Conservation (phyloP, 2,113 vertebrate species). For the Dicrurus megarhynchus region DNA sequence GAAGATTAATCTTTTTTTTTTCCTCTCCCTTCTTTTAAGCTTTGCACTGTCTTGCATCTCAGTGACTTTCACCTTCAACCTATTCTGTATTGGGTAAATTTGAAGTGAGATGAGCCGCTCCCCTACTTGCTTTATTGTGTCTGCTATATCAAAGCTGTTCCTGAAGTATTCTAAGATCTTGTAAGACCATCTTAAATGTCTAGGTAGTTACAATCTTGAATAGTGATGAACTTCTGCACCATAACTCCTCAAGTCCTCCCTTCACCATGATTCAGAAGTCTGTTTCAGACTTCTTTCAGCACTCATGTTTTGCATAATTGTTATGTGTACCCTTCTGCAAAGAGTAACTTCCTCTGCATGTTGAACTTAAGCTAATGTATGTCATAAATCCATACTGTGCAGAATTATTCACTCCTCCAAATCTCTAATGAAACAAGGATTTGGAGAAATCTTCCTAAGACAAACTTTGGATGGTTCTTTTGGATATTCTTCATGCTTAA, state of each 20-base stretch:
- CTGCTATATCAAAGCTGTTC: not conserved
- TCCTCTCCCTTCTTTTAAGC: not conserved
- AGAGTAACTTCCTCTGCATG: not conserved
- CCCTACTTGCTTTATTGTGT: not conserved
- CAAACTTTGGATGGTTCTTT: not conserved
- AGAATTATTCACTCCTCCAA: not conserved
- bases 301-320: not conserved
- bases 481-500: not conserved
- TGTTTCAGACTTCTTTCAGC: not conserved
- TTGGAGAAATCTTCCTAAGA: not conserved
- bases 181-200: not conserved
- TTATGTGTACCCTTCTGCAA: not conserved
- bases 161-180: not conserved
- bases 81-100: not conserved
- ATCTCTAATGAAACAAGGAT: not conserved
- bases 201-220: not conserved
- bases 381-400: not conserved
- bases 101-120: not conserved
- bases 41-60: not conserved
- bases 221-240: not conserved
- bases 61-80: not conserved
- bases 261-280: not conserved
- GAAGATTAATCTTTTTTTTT: not conserved
- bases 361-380: not conserved
- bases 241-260: not conserved